A percentile compares a stretch with the other conserved stretches of the same genome.
These are phyloP conservation scores for Phaethon lepturus DNA, from an alignment of 2,113 vertebrate genomes.

Conservation along the genomic window DNA sequence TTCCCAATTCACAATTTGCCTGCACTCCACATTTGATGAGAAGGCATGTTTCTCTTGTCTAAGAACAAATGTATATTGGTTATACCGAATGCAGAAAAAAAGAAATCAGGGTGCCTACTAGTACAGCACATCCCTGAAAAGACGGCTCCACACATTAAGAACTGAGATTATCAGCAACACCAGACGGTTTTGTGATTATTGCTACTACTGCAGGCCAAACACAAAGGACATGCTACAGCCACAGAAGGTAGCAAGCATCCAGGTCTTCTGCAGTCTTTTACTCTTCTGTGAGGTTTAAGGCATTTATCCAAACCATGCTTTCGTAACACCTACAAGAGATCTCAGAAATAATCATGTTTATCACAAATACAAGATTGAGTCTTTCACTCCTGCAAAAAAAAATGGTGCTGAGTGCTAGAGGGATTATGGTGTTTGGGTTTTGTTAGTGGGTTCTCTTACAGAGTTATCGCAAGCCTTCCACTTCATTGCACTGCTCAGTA, in stretches of 20 bases:
- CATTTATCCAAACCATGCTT: neutral
- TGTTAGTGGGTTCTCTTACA: neutral
- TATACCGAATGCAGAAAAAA: neutral
- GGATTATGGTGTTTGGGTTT: neutral
- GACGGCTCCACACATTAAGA: neutral
- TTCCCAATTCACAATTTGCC: neutral
- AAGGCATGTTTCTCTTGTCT: neutral
- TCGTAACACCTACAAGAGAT: neutral
- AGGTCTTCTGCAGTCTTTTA: neutral
- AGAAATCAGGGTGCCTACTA: neutral
- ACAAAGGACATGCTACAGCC: neutral
- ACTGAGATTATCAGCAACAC: neutral
- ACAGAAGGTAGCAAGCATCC: accelerated
- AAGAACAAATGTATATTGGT: neutral
- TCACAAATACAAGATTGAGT: neutral
- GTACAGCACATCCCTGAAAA: neutral
- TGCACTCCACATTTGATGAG: neutral
- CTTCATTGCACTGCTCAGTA: neutral
- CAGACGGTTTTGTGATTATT: neutral
- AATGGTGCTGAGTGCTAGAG: neutral
- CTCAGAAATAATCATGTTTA: neutral
- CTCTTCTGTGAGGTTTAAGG: neutral
- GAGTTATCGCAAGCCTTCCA: neutral
- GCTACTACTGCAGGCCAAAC: neutral
- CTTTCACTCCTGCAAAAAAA: neutral